phyloP scores from a whole-genome alignment of 64 coral and sea anemone genomes.

The Dendrophyllia cribrosa region DNA sequence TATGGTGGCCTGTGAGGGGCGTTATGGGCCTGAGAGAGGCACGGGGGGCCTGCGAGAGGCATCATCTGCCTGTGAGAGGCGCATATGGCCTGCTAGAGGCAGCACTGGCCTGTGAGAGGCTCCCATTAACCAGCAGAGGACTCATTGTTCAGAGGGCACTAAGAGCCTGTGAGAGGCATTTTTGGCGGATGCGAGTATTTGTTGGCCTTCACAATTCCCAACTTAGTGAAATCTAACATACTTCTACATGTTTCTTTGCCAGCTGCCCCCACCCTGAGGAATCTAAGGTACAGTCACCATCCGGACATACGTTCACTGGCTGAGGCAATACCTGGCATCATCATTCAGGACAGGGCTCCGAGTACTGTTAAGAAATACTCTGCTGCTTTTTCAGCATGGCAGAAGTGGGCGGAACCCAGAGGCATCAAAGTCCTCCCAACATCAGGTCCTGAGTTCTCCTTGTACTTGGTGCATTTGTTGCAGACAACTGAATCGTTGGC shows the following conservation, averaged over 20 bases:
- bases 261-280: neutral
- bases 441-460: neutral
- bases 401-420: conserved; percentile 21
- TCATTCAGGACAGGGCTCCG: conserved; percentile 47
- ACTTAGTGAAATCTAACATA: conserved; percentile 2
- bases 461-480: conserved; percentile 5
- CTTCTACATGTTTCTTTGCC: neutral
- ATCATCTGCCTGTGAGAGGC: neutral
- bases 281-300: neutral
- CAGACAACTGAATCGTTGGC: neutral
- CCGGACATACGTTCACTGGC: conserved; percentile 1
- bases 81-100: neutral
- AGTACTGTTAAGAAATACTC: conserved; percentile 36
- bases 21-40: neutral
- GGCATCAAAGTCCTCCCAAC: neutral
- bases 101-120: neutral
- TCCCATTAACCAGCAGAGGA: neutral
- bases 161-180: neutral
- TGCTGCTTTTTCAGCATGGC: neutral
- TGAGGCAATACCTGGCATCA: neutral
- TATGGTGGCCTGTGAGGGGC: neutral
- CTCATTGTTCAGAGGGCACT: neutral
- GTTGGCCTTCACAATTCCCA: neutral
- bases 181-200: neutral
- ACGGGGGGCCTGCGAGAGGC: neutral